phyloP scores from a whole-genome alignment of 2,888 invertebrate genomes.

The Seladonia tumulorum region DNA sequence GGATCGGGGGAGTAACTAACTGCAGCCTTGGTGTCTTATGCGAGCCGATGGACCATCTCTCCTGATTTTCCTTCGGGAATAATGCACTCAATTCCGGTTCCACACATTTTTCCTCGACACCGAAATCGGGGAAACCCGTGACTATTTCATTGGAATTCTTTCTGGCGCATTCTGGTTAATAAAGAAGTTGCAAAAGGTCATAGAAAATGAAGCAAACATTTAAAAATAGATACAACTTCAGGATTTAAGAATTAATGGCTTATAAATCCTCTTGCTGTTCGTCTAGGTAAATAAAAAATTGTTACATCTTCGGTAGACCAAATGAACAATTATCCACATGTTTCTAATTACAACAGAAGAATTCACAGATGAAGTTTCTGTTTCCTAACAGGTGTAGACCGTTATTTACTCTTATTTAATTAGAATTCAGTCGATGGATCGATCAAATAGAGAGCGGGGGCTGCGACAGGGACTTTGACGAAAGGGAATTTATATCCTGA shows the following conservation, averaged over 20 bases:
- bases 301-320: too few species aligned
- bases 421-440: slow-evolving; percentile 17
- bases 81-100: neutral
- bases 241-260: neutral
- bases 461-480: neutral
- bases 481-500: slow-evolving; percentile 46
- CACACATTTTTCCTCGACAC: neutral
- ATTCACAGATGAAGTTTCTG: too few species aligned
- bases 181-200: neutral
- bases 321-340: too few species aligned
- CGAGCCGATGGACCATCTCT: neutral
- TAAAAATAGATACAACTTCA: too few species aligned
- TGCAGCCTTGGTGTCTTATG: neutral
- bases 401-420: slow-evolving; percentile 23
- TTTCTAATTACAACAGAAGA: too few species aligned
- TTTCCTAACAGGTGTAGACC: neutral
- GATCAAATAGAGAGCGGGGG: slow-evolving; percentile 11
- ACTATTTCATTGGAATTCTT: neutral
- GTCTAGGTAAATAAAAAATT: neutral
- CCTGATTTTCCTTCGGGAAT: neutral
- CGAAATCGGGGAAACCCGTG: neutral
- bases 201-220: too few species aligned
- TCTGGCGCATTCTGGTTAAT: neutral
- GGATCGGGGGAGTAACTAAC: slow-evolving; percentile 79
- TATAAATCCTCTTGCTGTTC: too few species aligned